Conservation (phyloP, 2,888 invertebrate genomes). For the Parochlus steinenii region DNA sequence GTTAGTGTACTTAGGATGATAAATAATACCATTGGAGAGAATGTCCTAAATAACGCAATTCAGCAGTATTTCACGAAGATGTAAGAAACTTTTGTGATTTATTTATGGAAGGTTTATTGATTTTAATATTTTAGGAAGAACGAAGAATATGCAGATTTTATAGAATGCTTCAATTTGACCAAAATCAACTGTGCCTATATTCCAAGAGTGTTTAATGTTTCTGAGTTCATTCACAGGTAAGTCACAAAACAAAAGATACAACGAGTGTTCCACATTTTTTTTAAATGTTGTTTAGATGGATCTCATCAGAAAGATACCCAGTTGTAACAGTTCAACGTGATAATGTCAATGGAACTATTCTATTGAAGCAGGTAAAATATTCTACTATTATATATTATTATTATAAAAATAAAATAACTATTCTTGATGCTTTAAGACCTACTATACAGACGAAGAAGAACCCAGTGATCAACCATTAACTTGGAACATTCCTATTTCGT, state of each 20-base stretch:
- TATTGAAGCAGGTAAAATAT: background rate
- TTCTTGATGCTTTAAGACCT: conserved; percentile 4
- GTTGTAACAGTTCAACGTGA: conserved; percentile 8
- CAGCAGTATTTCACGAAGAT: conserved; percentile 11
- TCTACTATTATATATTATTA: background rate
- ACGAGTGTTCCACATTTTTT: too few relatives aligned
- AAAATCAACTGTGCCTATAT: conserved; percentile 8
- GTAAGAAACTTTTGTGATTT: background rate
- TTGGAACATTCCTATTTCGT: conserved; percentile 10
- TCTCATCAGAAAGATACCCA: conserved; percentile 10
- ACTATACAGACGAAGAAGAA: conserved; percentile 7
- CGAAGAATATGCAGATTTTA: conserved; percentile 9
- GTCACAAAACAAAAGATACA: too few relatives aligned
- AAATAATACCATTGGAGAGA: conserved; percentile 5
- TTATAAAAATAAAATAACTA: conserved; percentile 5
- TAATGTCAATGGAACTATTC: too few relatives aligned
- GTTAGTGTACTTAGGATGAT: conserved; percentile 12
- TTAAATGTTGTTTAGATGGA: too few relatives aligned
- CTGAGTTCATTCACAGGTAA: conserved; percentile 6
- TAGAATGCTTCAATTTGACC: conserved; percentile 8
- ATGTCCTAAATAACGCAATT: conserved; percentile 7
- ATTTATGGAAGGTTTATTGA: background rate
- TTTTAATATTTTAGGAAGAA: conserved; percentile 1
- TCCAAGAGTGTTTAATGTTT: conserved; percentile 6
- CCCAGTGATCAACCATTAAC: background rate